Conservation (phyloP, 2,113 vertebrate genomes). For the Bothrops jararaca region DNA sequence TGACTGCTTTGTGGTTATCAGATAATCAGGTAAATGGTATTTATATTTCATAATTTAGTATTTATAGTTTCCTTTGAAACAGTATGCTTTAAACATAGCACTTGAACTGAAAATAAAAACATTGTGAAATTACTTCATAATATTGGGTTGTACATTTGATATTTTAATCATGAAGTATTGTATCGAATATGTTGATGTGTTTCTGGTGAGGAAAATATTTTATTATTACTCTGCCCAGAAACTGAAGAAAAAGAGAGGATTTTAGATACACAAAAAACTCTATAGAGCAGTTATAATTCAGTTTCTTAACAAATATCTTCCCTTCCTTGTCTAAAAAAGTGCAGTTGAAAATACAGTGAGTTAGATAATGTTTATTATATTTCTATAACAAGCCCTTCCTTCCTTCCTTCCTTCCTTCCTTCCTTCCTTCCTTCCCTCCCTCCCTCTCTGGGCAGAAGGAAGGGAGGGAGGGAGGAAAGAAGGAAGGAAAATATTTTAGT, state of each 20-base stretch:
- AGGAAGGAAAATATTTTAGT: neutral
- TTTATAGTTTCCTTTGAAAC: neutral
- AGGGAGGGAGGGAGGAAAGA: too few relatives aligned
- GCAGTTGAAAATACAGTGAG: neutral
- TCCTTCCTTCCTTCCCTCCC: too few relatives aligned
- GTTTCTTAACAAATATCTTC: neutral
- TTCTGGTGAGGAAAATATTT: neutral
- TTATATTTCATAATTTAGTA: constrained; percentile 26
- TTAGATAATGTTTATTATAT: neutral
- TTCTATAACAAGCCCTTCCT: neutral
- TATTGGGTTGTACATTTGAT: neutral
- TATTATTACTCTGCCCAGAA: neutral
- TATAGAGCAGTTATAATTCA: neutral
- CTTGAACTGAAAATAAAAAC: neutral
- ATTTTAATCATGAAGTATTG: neutral
- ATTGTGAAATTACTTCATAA: neutral
- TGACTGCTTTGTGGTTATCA: constrained; percentile 98
- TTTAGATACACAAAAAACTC: neutral
- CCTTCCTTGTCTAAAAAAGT: neutral
- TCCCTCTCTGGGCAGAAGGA: too few relatives aligned
- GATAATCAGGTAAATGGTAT: constrained; percentile 89
- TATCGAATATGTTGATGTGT: neutral
- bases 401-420: too few relatives aligned
- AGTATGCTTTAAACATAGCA: neutral
- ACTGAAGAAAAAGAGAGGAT: neutral